These are phyloP conservation scores for Sogatella furcifera DNA, from an alignment of 1,140 invertebrate species.

Conservation along the genomic window DNA sequence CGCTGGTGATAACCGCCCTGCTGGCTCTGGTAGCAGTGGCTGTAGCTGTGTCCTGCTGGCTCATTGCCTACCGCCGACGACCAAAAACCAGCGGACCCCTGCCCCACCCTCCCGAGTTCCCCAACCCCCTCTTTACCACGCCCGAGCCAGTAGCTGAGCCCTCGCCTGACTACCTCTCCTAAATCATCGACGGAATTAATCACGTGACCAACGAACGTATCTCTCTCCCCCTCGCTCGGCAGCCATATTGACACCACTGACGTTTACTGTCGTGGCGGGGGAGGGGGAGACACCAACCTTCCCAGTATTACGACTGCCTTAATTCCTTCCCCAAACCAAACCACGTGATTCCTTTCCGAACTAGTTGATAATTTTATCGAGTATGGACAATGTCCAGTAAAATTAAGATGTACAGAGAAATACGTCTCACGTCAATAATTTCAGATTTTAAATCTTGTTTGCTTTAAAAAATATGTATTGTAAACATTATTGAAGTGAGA, in stretches of 20 bases:
- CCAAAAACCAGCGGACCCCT: slow-evolving; percentile 77
- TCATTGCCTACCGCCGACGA: slow-evolving; percentile 81
- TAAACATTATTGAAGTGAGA: slow-evolving; percentile 10
- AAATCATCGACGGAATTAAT: slow-evolving; percentile 11
- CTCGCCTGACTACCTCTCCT: slow-evolving; percentile 65
- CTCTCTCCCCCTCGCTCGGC: background rate
- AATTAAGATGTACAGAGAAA: background rate
- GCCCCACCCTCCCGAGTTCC: slow-evolving; percentile 89
- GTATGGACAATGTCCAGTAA: background rate
- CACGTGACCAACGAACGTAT: too few species aligned
- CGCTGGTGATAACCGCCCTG: slow-evolving; percentile 81
- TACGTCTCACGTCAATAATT: background rate
- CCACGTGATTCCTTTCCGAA: background rate
- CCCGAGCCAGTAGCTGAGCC: slow-evolving; percentile 65
- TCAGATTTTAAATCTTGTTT: background rate
- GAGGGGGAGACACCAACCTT: background rate
- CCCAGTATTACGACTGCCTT: background rate
- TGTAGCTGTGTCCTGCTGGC: slow-evolving; percentile 87
- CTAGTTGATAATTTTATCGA: background rate
- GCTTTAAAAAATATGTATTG: background rate
- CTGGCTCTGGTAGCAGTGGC: slow-evolving; percentile 85
- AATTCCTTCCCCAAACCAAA: slow-evolving; percentile 2
- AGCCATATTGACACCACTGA: too few species aligned
- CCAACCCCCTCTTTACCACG: slow-evolving; percentile 85
- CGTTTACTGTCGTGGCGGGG: too few species aligned